phyloP scores from a whole-genome alignment of 2,113 vertebrate genomes.

The Hippocampus barbouri region DNA sequence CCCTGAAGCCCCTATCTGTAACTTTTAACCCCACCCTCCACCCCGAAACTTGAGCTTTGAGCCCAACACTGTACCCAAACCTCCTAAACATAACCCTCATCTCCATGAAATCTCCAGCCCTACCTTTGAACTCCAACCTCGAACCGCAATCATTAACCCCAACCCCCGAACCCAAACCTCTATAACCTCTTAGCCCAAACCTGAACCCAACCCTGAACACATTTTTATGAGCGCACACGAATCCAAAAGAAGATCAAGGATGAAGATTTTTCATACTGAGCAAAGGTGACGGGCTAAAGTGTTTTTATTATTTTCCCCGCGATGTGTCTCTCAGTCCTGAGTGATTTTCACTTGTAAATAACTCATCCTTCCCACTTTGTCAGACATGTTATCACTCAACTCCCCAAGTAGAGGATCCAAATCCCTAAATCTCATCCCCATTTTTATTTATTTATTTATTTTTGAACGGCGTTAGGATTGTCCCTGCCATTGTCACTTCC shows the following conservation, averaged over 20 bases:
- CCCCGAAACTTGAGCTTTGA: too few species aligned
- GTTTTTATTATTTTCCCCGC: constrained; percentile 11
- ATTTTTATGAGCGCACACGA: too few species aligned
- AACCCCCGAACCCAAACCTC: not conserved
- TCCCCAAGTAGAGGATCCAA: constrained; percentile 65
- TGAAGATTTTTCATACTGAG: not conserved
- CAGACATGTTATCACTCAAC: constrained; percentile 59
- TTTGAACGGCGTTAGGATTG: constrained; percentile 54
- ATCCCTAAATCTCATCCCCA: constrained; percentile 65
- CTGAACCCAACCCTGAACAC: not conserved
- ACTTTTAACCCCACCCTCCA: too few species aligned
- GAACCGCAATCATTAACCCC: not conserved
- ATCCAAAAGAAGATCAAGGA: not conserved
- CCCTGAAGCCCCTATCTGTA: too few species aligned
- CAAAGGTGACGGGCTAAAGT: constrained; percentile 2
- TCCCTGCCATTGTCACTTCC: constrained; percentile 63
- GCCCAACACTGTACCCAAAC: too few species aligned
- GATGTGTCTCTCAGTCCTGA: not conserved
- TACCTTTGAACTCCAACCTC: not conserved
- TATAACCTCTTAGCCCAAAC: not conserved
- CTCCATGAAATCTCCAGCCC: too few species aligned
- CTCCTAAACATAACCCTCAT: too few species aligned
- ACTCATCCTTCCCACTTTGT: constrained; percentile 42
- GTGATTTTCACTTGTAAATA: constrained; percentile 35
- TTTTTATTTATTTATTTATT: constrained; percentile 31